Evolutionary conservation across 2,797 vertebrate genomes (phyloP).

Genomic region (Macroramphosus scolopax): DNA sequence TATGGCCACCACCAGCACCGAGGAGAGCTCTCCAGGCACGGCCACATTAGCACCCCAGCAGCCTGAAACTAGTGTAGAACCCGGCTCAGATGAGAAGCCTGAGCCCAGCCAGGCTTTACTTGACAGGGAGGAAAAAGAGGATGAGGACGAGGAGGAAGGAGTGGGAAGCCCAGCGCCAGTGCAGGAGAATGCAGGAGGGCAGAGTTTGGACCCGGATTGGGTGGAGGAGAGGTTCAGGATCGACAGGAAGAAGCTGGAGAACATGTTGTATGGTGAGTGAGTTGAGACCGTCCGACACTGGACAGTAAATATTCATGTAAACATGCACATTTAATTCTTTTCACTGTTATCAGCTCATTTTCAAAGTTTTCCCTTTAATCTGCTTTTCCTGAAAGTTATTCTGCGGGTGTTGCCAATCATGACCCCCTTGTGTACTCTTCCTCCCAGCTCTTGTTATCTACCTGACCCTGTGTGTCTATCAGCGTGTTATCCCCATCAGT

Average conservation of each 20-base stretch:
- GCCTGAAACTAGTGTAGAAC: conserved; percentile 58
- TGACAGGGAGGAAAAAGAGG: conserved; percentile 47
- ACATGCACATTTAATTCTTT: too few relatives aligned
- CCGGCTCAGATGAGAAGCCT: conserved; percentile 39
- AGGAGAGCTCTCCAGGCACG: conserved; percentile 52
- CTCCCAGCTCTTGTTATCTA: conserved; percentile 28
- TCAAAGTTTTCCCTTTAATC: not conserved
- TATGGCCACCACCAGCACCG: conserved; percentile 62
- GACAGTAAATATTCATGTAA: too few relatives aligned
- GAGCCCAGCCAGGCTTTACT: conserved; percentile 43
- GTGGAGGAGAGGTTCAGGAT: conserved; percentile 83
- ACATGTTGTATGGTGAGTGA: conserved; percentile 79
- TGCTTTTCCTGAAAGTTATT: conserved; percentile 8
- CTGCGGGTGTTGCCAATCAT: conserved; percentile 1
- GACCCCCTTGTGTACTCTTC: conserved; percentile 8
- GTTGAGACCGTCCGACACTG: not conserved
- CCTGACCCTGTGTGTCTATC: conserved; percentile 33
- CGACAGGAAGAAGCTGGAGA: conserved; percentile 83
- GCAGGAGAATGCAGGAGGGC: conserved; percentile 36
- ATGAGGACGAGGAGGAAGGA: conserved; percentile 62
- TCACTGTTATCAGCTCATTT: conserved; percentile 4
- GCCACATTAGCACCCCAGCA: conserved; percentile 49
- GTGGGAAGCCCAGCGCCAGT: conserved; percentile 23
- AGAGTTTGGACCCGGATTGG: conserved; percentile 72
- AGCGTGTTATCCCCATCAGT: conserved; percentile 41